Base-by-base conservation (phyloP, 1,140 invertebrate genomes). In the Zaprionus tsacasi region DNA sequence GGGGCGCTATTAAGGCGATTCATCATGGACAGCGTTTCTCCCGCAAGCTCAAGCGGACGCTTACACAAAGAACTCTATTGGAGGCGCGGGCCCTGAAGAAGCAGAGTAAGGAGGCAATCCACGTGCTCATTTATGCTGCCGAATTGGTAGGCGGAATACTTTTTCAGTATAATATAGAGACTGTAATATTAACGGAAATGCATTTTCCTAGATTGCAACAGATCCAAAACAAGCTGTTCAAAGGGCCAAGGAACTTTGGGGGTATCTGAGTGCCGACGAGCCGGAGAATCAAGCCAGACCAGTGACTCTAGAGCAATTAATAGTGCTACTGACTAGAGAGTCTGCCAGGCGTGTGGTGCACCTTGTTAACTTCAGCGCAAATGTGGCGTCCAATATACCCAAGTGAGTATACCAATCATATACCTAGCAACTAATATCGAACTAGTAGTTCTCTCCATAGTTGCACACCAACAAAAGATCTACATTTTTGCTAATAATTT, bases 261-360 rank as follows among this genome's bases (percentile, higher is more conserved):
- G 87, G 1, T 93, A 94, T 10, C 92, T 97, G 35, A 96, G 96
- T 78, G 92, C 95, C 68, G 95, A 96, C 17, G 96, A 97, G 81
- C 96, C 96, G 0, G 96, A 96, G 91, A 97, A 97, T 92, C 96
- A 97, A 92, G 95, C 96, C 1, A 94, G 96, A 55, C 96, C 96
- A 0, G 93, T 94, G 55, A 96, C 95, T 1, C 82, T 97, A 7
- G 96, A 97, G 82, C 95, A 97, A 85, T 91, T 97, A 36, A 93
- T 97, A 40, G 95, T 96, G 8, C 91, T 97, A 43, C 83, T 97
- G 27, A 95, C 95, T 0, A 93, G 96, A 6, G 96, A 97, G 92
- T 95, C 95, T 0, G 96, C 96, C 1, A 93, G 96, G 30, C 93
- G 95, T 65, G 91, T 96, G 6, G 96, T 97, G 0, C 96, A 97